Percentiles rank a stretch among this genome's conserved stretches.
These are phyloP conservation scores for Paguma larvata DNA, from an alignment of 2,797 vertebrate species.

Conservation along the genomic window DNA sequence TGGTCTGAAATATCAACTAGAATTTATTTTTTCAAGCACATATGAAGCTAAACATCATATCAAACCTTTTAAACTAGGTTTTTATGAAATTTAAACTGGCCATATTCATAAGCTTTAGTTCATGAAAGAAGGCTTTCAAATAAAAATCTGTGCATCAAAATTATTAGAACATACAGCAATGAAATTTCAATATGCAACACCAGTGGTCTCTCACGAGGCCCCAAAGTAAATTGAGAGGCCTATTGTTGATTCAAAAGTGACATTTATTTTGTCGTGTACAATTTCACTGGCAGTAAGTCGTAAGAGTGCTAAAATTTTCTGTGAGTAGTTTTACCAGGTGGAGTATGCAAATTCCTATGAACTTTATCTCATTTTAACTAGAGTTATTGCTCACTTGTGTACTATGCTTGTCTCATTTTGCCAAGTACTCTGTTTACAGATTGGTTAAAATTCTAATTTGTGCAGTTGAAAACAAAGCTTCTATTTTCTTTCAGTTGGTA, in stretches of 20 bases:
- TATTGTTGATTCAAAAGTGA: conserved; percentile 73
- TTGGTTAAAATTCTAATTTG: conserved; percentile 44
- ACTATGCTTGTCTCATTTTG: conserved; percentile 50
- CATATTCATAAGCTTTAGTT: background rate
- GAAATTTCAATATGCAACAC: conserved; percentile 72
- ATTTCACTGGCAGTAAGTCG: conserved; percentile 73
- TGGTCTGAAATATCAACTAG: background rate
- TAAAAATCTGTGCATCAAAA: conserved; percentile 64
- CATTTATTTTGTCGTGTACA: conserved; percentile 80
- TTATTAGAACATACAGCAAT: conserved; percentile 72
- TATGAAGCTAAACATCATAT: background rate
- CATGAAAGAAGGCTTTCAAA: conserved; percentile 53
- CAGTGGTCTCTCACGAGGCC: conserved; percentile 63
- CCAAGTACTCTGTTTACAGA: background rate
- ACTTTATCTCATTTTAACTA: conserved; percentile 61
- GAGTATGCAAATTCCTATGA: conserved; percentile 68
- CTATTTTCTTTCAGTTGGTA: conserved; percentile 47
- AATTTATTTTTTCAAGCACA: background rate
- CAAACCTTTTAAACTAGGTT: background rate
- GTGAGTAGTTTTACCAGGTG: conserved; percentile 71
- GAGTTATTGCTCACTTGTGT: conserved; percentile 67
- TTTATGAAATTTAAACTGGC: background rate
- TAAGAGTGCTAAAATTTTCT: conserved; percentile 68
- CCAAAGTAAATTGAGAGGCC: conserved; percentile 66
- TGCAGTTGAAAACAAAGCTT: conserved; percentile 21